Percentiles rank a stretch among this genome's conserved stretches.
These are phyloP conservation scores for Apamea anceps DNA, from an alignment of 2,888 invertebrate species.

Conservation along the genomic window DNA sequence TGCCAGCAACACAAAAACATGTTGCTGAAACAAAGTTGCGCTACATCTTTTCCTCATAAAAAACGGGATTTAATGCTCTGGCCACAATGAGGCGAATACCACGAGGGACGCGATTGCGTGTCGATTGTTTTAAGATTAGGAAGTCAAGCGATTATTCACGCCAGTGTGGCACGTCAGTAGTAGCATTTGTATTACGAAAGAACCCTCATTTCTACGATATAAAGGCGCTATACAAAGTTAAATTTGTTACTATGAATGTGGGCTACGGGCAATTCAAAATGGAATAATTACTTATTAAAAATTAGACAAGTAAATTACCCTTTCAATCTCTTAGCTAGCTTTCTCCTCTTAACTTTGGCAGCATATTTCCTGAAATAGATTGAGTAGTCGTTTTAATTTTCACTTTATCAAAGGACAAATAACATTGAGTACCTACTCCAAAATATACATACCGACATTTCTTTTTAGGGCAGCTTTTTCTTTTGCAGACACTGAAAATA, in stretches of 20 bases:
- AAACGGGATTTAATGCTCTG: neutral
- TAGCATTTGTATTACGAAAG: neutral
- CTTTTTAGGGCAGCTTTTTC: conserved; percentile 75
- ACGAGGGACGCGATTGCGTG: neutral
- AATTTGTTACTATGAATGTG: neutral
- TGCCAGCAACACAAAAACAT: neutral
- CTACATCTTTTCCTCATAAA: neutral
- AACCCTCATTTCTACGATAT: neutral
- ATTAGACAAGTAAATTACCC: conserved; percentile 52
- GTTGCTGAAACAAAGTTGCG: too few relatives aligned
- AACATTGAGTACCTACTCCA: neutral
- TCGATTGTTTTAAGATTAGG: neutral
- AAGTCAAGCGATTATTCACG: neutral
- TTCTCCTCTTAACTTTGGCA: conserved; percentile 63
- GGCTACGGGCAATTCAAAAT: neutral
- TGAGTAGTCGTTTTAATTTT: neutral
- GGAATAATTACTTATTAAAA: neutral
- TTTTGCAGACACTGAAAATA: conserved; percentile 77
- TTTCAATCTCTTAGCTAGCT: conserved; percentile 45
- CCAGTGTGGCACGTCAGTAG: neutral
- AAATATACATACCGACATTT: conserved; percentile 78
- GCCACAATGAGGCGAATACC: too few relatives aligned
- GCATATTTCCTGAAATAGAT: conserved; percentile 70
- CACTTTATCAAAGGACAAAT: neutral
- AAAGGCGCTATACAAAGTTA: neutral